These are phyloP conservation scores for Phyllotreta striolata DNA, from an alignment of 2,888 invertebrate genomes.

Conservation along the genomic window DNA sequence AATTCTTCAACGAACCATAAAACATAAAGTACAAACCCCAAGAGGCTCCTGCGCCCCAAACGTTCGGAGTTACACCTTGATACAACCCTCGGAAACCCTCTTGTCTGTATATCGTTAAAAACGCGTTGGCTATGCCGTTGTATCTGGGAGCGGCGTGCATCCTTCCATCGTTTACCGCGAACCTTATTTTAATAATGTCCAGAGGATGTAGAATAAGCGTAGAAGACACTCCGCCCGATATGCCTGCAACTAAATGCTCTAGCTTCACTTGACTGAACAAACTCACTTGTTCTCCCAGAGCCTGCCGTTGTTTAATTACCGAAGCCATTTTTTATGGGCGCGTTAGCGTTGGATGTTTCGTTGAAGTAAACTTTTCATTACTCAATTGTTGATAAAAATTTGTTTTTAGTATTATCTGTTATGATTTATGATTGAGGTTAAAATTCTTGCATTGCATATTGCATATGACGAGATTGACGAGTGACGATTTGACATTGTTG, in stretches of 20 bases:
- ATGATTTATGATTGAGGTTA: background rate
- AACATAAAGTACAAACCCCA: constrained; percentile 99
- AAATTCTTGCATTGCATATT: no score
- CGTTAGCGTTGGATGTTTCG: constrained; percentile 3
- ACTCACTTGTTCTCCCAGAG: constrained; percentile 21
- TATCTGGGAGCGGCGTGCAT: constrained; percentile 83
- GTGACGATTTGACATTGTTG: no score
- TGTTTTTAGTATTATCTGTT: background rate
- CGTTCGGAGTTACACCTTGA: constrained; percentile 96
- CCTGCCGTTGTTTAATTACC: constrained; percentile 17
- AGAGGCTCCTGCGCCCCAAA: constrained; percentile 94
- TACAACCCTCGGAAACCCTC: constrained; percentile 92
- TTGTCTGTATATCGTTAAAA: constrained; percentile 82
- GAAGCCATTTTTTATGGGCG: constrained; percentile 26
- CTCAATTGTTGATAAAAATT: no score
- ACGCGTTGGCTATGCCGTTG: constrained; percentile 80
- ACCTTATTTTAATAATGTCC: constrained; percentile 97
- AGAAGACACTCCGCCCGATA: constrained; percentile 94
- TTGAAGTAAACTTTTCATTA: no score
- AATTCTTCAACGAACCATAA: constrained; percentile 91
- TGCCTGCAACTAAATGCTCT: constrained; percentile 95
- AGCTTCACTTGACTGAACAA: constrained; percentile 75
- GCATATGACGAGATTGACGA: no score
- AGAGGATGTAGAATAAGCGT: constrained; percentile 94
- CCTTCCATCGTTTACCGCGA: constrained; percentile 96